Conservation (phyloP, 2,113 vertebrate genomes). For the Theropithecus gelada region DNA sequence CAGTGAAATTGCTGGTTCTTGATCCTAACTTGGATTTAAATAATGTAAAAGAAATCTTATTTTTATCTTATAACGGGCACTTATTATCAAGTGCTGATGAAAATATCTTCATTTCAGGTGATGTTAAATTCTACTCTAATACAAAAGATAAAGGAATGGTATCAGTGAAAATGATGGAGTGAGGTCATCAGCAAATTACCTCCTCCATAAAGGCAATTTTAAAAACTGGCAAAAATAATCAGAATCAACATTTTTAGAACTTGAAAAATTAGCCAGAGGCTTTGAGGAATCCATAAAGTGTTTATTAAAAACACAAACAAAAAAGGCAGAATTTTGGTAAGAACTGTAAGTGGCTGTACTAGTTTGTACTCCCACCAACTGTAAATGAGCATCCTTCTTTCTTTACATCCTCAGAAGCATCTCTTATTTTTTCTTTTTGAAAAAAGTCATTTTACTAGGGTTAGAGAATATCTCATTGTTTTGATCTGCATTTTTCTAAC, state of each 20-base stretch:
- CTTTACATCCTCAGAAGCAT: neutral
- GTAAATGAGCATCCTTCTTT: neutral
- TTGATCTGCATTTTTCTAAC: neutral
- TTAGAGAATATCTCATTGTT: neutral
- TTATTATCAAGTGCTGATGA: neutral
- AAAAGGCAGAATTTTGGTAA: too few species aligned
- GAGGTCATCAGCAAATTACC: neutral
- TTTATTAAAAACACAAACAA: too few species aligned
- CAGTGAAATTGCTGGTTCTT: neutral
- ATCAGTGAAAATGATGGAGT: neutral
- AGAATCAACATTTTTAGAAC: too few species aligned
- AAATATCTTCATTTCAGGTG: neutral
- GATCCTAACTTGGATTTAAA: neutral
- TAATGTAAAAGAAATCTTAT: neutral
- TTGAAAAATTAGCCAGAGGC: too few species aligned
- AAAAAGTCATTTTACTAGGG: neutral
- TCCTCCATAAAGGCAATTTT: neutral
- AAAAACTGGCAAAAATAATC: neutral
- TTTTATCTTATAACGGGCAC: neutral
- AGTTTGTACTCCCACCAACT: too few species aligned
- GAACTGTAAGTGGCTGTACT: too few species aligned
- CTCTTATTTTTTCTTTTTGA: neutral
- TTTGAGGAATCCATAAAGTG: too few species aligned
- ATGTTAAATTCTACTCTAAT: neutral
- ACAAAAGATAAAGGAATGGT: neutral